Conservation (phyloP, 2,888 invertebrate species). For the Campaea margaritaria region DNA sequence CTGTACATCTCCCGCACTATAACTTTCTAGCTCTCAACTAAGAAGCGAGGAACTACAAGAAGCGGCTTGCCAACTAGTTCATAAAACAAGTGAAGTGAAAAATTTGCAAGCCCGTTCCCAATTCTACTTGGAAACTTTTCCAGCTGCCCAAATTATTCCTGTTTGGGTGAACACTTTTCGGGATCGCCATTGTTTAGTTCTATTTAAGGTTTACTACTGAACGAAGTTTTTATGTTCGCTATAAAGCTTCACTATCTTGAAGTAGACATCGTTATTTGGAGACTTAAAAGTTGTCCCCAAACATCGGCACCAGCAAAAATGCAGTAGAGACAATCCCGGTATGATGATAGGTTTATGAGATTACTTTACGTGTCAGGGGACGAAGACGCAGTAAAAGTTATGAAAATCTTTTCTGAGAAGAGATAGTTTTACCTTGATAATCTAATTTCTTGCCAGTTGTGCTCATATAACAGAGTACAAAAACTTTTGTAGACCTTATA, state of each 20-base stretch:
- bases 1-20: slow-evolving; percentile 19
- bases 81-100: slow-evolving; percentile 39
- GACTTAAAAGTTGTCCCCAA: slow-evolving; percentile 2
- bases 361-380: too few species aligned
- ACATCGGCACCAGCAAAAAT: neutral
- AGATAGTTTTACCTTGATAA: too few species aligned
- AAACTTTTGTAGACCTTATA: neutral
- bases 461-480: neutral
- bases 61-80: slow-evolving; percentile 40
- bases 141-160: slow-evolving; percentile 33
- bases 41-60: slow-evolving; percentile 26
- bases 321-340: neutral
- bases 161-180: slow-evolving; percentile 11
- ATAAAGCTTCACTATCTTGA: slow-evolving; percentile 15
- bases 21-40: slow-evolving; percentile 25
- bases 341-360: too few species aligned
- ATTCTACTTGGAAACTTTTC: slow-evolving; percentile 37
- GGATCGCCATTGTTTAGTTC: slow-evolving; percentile 8
- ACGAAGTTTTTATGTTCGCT: slow-evolving; percentile 13
- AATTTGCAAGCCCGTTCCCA: slow-evolving; percentile 40
- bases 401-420: too few species aligned
- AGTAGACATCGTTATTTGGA: slow-evolving; percentile 9
- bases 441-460: too few species aligned
- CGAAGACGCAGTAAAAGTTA: too few species aligned
- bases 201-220: slow-evolving; percentile 8